Conservation (phyloP, 1,140 invertebrate species). For the Drosophila kurseongensis region DNA sequence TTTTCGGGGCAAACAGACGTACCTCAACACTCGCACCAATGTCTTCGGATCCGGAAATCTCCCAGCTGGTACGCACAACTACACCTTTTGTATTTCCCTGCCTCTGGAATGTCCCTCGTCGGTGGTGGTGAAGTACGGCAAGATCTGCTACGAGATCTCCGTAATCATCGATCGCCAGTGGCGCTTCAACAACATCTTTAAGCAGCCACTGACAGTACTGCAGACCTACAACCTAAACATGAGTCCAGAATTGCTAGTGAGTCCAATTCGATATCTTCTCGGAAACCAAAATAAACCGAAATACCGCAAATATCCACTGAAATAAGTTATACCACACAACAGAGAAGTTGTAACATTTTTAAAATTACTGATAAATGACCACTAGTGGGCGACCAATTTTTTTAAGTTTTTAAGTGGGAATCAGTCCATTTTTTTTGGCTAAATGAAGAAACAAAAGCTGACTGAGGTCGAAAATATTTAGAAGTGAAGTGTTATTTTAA, state of each 20-base stretch:
- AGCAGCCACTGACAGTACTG: constrained; percentile 90
- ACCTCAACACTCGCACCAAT: constrained; percentile 46
- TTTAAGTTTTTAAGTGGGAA: too few relatives aligned
- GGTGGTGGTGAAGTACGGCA: constrained; percentile 89
- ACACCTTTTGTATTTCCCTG: constrained; percentile 78
- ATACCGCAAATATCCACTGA: too few relatives aligned
- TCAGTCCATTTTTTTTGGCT: too few relatives aligned
- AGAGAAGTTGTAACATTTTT: too few relatives aligned
- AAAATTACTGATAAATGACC: too few relatives aligned
- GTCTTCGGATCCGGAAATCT: constrained; percentile 56
- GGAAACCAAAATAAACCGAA: too few relatives aligned
- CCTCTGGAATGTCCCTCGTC: constrained; percentile 88
- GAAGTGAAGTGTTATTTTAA: too few relatives aligned
- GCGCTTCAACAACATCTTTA: constrained; percentile 90
- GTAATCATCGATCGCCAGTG: constrained; percentile 89
- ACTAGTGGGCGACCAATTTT: too few relatives aligned
- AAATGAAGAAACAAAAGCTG: too few relatives aligned
- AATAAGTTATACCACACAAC: too few relatives aligned
- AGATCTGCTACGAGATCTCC: constrained; percentile 89
- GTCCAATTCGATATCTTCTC: not conserved
- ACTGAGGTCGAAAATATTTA: too few relatives aligned
- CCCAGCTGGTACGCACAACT: constrained; percentile 60
- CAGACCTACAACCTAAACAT: constrained; percentile 90
- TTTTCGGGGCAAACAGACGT: constrained; percentile 53
- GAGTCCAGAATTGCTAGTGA: constrained; percentile 78